These are phyloP conservation scores for Lepus americanus DNA, from an alignment of 2,113 vertebrate genomes.

Conservation along the genomic window DNA sequence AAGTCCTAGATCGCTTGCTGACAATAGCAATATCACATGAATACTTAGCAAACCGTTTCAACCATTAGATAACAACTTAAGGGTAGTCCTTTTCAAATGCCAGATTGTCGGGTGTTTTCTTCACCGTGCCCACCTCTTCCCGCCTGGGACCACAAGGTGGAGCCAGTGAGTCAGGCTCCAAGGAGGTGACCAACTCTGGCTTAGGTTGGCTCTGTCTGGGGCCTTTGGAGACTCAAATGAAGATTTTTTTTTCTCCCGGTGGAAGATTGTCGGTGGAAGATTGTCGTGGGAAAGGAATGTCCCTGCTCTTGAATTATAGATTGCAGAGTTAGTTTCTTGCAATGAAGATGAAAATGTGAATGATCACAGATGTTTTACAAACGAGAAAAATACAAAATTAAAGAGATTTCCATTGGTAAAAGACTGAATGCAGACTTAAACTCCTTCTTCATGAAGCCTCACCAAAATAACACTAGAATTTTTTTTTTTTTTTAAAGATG, in stretches of 20 bases:
- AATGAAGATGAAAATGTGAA: neutral
- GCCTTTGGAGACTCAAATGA: neutral
- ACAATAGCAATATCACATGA: too few species aligned
- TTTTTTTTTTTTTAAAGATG: neutral
- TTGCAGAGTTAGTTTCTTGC: neutral
- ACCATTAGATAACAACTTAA: too few species aligned
- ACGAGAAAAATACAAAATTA: constrained; percentile 14
- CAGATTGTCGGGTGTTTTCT: neutral
- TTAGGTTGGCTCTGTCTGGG: neutral
- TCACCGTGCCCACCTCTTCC: neutral
- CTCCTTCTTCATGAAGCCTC: neutral
- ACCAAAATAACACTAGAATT: neutral
- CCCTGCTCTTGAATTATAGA: neutral
- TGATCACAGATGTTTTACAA: neutral
- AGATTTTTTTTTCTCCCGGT: neutral
- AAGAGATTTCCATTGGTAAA: neutral
- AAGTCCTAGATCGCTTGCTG: too few species aligned
- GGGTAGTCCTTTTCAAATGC: too few species aligned
- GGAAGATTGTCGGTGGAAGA: neutral
- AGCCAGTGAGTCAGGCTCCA: neutral
- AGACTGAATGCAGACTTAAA: neutral
- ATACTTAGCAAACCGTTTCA: too few species aligned
- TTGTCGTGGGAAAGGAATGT: too few species aligned
- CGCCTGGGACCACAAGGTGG: neutral
- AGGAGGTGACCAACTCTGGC: neutral